Evolutionary conservation across 2,888 invertebrate genomes (phyloP).

Genomic region (Pardosa pseudoannulata): DNA sequence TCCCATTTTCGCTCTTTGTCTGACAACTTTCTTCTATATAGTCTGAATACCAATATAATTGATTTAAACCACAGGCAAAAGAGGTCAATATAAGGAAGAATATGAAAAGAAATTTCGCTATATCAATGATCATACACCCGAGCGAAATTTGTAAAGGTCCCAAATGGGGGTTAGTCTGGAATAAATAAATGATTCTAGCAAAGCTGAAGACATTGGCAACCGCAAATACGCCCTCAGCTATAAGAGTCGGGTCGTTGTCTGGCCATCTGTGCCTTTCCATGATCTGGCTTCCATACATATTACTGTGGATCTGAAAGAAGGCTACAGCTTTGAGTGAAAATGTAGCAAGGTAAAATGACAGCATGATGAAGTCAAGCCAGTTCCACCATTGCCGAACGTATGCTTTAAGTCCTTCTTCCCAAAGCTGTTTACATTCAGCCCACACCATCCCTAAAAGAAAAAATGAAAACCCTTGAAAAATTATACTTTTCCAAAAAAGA

Average conservation of each 20-base stretch:
- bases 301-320: constrained; percentile 76
- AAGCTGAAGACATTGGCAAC: constrained; percentile 81
- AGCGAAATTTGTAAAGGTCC: constrained; percentile 80
- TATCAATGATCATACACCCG: constrained; percentile 81
- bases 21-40: constrained; percentile 77
- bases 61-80: constrained; percentile 84
- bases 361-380: constrained; percentile 81
- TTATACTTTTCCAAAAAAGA: too few species aligned
- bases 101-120: constrained; percentile 80
- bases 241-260: constrained; percentile 80
- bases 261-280: constrained; percentile 79
- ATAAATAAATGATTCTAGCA: constrained; percentile 80
- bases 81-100: constrained; percentile 79
- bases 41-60: constrained; percentile 81
- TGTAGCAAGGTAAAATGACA: constrained; percentile 80
- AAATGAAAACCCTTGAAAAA: neutral
- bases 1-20: constrained; percentile 73
- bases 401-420: constrained; percentile 80
- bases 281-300: constrained; percentile 77
- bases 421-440: constrained; percentile 81
- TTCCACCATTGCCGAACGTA: constrained; percentile 81
- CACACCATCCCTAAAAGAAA: constrained; percentile 79
- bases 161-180: constrained; percentile 81
- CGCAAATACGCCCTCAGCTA: constrained; percentile 81
- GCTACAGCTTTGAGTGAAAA: constrained; percentile 79